Percentiles rank a stretch among this genome's conserved stretches.
Evolutionary conservation across 2,888 invertebrate genomes (phyloP).

Genomic region (Tuberolachnus salignus): DNA sequence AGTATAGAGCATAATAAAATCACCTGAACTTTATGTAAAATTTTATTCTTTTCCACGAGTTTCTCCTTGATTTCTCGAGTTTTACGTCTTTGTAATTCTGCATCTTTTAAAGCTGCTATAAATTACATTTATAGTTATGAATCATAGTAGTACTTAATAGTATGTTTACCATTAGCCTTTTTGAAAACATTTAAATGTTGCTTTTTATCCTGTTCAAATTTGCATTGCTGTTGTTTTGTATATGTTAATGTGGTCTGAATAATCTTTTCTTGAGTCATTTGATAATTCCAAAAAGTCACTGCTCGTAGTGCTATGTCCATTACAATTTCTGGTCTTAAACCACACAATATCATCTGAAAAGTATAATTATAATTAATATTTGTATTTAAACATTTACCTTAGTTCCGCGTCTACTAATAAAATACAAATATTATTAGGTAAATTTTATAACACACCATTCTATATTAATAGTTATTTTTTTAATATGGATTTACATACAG

Average conservation of each 20-base stretch:
- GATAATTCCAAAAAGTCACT: constrained; percentile 64
- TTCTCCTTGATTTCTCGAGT: constrained; percentile 59
- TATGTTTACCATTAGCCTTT: constrained; percentile 58
- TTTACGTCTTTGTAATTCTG: constrained; percentile 59
- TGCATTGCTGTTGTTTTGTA: constrained; percentile 55
- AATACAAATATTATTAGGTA: too few relatives aligned
- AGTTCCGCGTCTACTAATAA: too few relatives aligned
- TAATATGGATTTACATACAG: constrained; percentile 57
- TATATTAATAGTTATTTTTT: not conserved
- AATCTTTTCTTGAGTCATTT: constrained; percentile 61
- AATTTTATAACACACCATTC: too few relatives aligned
- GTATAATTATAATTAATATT: constrained; percentile 10
- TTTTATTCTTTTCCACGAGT: constrained; percentile 59
- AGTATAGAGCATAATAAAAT: not conserved
- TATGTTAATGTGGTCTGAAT: constrained; percentile 57
- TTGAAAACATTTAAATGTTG: constrained; percentile 57
- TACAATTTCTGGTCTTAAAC: constrained; percentile 63
- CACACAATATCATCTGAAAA: constrained; percentile 63
- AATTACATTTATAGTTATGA: constrained; percentile 39
- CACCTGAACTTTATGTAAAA: constrained; percentile 60
- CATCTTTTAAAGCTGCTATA: constrained; percentile 59
- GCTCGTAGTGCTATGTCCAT: constrained; percentile 63
- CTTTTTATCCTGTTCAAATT: constrained; percentile 56
- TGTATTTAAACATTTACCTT: too few relatives aligned
- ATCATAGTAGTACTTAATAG: not conserved